Percentiles rank a stretch among this genome's conserved stretches.
Conservation (phyloP, 2,888 invertebrate genomes). For the Theretra japonica region DNA sequence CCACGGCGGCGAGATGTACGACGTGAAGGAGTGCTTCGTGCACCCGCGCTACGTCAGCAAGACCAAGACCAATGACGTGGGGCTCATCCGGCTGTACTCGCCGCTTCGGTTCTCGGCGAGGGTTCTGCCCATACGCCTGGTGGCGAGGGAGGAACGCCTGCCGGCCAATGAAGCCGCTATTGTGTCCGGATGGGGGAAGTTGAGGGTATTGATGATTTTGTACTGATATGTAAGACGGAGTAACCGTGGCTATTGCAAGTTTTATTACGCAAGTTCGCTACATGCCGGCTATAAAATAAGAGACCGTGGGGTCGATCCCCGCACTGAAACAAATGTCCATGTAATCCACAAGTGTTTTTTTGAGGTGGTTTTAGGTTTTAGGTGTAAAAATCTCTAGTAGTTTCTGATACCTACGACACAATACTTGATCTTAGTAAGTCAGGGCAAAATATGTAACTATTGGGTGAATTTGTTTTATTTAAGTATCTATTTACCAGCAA, state of each 20-base stretch:
- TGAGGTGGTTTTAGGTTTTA: too few species aligned
- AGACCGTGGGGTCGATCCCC: too few species aligned
- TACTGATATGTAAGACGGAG: background rate
- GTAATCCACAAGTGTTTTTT: too few species aligned
- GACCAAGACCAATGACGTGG: slow-evolving; percentile 78
- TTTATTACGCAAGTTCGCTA: too few species aligned
- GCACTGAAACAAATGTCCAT: too few species aligned
- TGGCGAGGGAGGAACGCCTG: slow-evolving; percentile 56
- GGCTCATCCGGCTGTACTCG: slow-evolving; percentile 70
- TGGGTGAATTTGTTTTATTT: too few species aligned
- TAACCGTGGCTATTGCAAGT: background rate
- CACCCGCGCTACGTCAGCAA: slow-evolving; percentile 77
- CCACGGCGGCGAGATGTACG: slow-evolving; percentile 79
- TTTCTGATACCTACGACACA: too few species aligned
- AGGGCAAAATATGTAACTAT: too few species aligned
- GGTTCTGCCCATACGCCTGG: slow-evolving; percentile 71
- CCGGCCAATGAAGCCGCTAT: slow-evolving; percentile 65
- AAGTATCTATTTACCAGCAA: too few species aligned
- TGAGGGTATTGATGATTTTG: slow-evolving; percentile 52
- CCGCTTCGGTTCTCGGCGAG: slow-evolving; percentile 69
- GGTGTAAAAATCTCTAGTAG: too few species aligned
- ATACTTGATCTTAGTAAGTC: too few species aligned
- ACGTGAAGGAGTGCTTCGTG: slow-evolving; percentile 69
- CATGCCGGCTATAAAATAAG: too few species aligned
- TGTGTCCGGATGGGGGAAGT: slow-evolving; percentile 79